These are phyloP conservation scores for Ginglymostoma cirratum DNA, from an alignment of 2,113 vertebrate species.

Conservation along the genomic window DNA sequence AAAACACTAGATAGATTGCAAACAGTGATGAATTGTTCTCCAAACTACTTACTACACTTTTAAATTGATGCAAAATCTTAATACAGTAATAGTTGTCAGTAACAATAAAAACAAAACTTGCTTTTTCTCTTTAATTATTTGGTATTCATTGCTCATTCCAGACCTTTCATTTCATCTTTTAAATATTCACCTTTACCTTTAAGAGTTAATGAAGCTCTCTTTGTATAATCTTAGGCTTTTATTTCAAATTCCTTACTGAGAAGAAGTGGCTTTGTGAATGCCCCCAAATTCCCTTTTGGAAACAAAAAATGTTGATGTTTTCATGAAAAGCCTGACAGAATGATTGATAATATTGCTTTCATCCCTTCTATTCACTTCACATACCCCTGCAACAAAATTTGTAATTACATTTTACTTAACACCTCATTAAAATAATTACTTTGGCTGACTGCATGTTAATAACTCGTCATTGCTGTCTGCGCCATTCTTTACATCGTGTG, in stretches of 20 bases:
- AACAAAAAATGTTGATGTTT: slow-evolving; percentile 6
- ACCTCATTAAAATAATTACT: slow-evolving; percentile 38
- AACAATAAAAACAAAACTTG: neutral
- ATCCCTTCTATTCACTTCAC: slow-evolving; percentile 17
- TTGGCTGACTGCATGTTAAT: slow-evolving; percentile 14
- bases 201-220: neutral
- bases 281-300: neutral
- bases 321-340: slow-evolving; percentile 31
- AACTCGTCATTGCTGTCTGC: neutral
- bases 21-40: neutral
- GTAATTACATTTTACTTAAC: slow-evolving; percentile 34
- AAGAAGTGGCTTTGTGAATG: neutral
- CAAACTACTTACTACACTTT: neutral
- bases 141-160: neutral
- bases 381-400: neutral
- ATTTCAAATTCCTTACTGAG: neutral
- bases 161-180: neutral
- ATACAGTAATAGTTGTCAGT: neutral
- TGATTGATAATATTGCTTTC: slow-evolving; percentile 36
- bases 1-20: neutral
- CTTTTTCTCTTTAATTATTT: neutral
- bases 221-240: slow-evolving; percentile 14
- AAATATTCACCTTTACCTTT: neutral
- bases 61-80: neutral
- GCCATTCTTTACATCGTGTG: neutral